These are phyloP conservation scores for Trilocha varians DNA, from an alignment of 2,888 invertebrate genomes.

Conservation along the genomic window DNA sequence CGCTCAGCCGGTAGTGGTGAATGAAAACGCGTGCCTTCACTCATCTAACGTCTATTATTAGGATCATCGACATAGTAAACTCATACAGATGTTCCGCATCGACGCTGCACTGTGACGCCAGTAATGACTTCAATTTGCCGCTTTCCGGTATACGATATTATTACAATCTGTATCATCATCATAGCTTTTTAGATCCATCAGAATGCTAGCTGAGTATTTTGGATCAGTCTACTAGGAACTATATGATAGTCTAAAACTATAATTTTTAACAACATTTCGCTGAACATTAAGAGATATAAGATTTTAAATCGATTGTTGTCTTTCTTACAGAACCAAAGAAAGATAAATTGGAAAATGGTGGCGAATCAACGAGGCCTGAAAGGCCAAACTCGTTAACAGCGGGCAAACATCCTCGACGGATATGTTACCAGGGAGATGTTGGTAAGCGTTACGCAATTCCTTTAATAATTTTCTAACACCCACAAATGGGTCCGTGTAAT, in stretches of 20 bases:
- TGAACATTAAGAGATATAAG: too few species aligned
- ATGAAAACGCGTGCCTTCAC: constrained; percentile 54
- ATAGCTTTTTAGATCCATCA: background rate
- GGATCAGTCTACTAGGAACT: too few species aligned
- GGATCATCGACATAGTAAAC: constrained; percentile 33
- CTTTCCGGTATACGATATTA: background rate
- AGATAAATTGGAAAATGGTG: constrained; percentile 88
- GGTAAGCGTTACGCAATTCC: constrained; percentile 33
- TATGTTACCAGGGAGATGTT: constrained; percentile 87
- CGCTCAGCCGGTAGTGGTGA: constrained; percentile 36
- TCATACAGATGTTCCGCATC: constrained; percentile 5
- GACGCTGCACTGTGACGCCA: background rate
- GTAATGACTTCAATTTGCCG: background rate
- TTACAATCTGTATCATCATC: background rate
- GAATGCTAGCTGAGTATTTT: too few species aligned
- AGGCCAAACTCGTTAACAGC: constrained; percentile 86
- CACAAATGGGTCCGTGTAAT: too few species aligned
- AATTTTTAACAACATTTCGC: too few species aligned
- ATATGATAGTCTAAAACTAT: too few species aligned
- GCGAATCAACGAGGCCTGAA: constrained; percentile 77
- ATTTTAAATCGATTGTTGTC: constrained; percentile 15
- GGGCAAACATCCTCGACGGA: constrained; percentile 82
- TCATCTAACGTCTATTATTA: constrained; percentile 51
- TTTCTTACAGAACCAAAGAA: constrained; percentile 89
- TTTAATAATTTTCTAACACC: too few species aligned